Evolutionary conservation across 2,888 invertebrate genomes (phyloP).

Genomic region (Mythimna pallens): DNA sequence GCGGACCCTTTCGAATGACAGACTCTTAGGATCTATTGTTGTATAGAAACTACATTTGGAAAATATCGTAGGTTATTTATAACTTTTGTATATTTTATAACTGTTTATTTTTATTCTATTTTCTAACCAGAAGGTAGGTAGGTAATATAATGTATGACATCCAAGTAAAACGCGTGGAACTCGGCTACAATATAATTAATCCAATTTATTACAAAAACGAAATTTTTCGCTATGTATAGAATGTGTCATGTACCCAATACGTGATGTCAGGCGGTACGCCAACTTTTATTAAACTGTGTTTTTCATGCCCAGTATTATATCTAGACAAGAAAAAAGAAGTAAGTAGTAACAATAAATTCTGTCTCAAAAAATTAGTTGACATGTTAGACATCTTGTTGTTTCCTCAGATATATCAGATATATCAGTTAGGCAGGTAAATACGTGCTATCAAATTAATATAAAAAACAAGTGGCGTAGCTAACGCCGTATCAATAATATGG

Average conservation of each 20-base stretch:
- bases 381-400: background rate
- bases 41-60: background rate
- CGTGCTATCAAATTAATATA: background rate
- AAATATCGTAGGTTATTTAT: too few relatives aligned
- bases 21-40: background rate
- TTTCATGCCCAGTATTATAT: background rate
- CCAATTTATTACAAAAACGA: constrained; percentile 30
- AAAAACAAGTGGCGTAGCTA: too few relatives aligned
- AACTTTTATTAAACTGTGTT: constrained; percentile 28
- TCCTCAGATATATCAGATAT: background rate
- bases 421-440: background rate
- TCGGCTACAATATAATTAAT: constrained; percentile 32
- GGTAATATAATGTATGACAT: constrained; percentile 8
- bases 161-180: constrained; percentile 2
- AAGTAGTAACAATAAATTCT: constrained; percentile 29
- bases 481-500: too few relatives aligned
- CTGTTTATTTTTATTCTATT: too few relatives aligned
- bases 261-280: constrained; percentile 22
- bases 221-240: constrained; percentile 6
- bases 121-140: background rate
- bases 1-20: background rate
- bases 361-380: constrained; percentile 1
- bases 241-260: constrained; percentile 21
- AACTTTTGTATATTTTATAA: too few relatives aligned
- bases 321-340: constrained; percentile 20